Conservation (phyloP, 23 tunicate species). For the Styela clava region DNA sequence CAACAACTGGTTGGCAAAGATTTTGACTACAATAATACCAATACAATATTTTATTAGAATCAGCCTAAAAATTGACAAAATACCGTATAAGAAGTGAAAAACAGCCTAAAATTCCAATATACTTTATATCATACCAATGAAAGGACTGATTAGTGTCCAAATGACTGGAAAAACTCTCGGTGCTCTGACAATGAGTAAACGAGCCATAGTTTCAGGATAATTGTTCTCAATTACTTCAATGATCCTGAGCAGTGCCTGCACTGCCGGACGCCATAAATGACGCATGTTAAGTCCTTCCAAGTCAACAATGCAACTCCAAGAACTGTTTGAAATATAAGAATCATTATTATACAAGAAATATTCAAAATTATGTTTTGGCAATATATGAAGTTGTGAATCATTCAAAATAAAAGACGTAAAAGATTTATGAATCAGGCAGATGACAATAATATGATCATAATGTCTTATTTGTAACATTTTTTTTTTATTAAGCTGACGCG, state of each 20-base stretch:
- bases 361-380: not conserved
- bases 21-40: too few species aligned
- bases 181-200: conserved; percentile 79
- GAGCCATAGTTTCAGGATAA: conserved; percentile 94
- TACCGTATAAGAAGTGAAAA: too few species aligned
- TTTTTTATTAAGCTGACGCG: too few species aligned
- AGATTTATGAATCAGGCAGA: too few species aligned
- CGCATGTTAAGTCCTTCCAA: conserved; percentile 94
- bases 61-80: too few species aligned
- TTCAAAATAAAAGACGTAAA: too few species aligned
- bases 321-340: conserved; percentile 31
- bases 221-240: conserved; percentile 84
- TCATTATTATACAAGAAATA: not conserved
- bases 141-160: conserved; percentile 89
- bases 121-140: conserved; percentile 70
- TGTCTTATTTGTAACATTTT: too few species aligned
- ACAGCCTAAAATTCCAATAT: too few species aligned
- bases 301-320: conserved; percentile 94
- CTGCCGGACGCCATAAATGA: conserved; percentile 93
- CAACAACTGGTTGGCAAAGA: too few species aligned
- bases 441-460: too few species aligned
- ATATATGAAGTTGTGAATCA: too few species aligned
- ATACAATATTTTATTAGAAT: too few species aligned
- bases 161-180: conserved; percentile 91
- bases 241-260: conserved; percentile 77